Evolutionary conservation across 1,140 invertebrate species (phyloP).

Genomic region (Lucilia cuprina): DNA sequence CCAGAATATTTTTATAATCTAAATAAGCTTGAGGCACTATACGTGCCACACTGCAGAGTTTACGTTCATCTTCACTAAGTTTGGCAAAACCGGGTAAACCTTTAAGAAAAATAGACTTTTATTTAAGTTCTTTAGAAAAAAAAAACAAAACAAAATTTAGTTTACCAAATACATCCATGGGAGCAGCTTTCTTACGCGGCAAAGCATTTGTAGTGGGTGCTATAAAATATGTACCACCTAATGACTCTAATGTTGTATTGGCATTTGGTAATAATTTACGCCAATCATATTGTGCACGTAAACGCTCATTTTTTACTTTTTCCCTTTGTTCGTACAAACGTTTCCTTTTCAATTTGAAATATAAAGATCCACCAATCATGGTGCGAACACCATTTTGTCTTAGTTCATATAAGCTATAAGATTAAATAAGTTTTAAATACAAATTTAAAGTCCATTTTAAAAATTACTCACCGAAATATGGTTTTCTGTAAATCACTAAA

Average conservation of each 20-base stretch:
- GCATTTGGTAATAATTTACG: conserved; percentile 55
- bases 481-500: conserved; percentile 73
- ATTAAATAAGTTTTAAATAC: not conserved
- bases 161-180: conserved; percentile 69
- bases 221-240: conserved; percentile 7
- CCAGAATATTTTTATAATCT: conserved; percentile 76
- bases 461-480: conserved; percentile 63
- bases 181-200: conserved; percentile 58
- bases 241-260: not conserved
- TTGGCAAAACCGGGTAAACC: conserved; percentile 82
- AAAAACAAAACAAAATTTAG: not conserved
- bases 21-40: conserved; percentile 80
- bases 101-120: conserved; percentile 57
- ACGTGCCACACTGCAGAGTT: conserved; percentile 77
- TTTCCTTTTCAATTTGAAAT: conserved; percentile 70
- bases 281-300: conserved; percentile 60
- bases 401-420: conserved; percentile 69
- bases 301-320: conserved; percentile 63
- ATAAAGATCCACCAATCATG: conserved; percentile 72
- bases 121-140: not conserved
- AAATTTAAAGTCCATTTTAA: not conserved
- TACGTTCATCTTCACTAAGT: conserved; percentile 74
- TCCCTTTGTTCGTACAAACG: conserved; percentile 63
- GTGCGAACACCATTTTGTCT: conserved; percentile 75
- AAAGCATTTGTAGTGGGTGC: conserved; percentile 25